Base-by-base conservation (phyloP, 2,888 invertebrate genomes). In the Pseudococcus viburni region DNA sequence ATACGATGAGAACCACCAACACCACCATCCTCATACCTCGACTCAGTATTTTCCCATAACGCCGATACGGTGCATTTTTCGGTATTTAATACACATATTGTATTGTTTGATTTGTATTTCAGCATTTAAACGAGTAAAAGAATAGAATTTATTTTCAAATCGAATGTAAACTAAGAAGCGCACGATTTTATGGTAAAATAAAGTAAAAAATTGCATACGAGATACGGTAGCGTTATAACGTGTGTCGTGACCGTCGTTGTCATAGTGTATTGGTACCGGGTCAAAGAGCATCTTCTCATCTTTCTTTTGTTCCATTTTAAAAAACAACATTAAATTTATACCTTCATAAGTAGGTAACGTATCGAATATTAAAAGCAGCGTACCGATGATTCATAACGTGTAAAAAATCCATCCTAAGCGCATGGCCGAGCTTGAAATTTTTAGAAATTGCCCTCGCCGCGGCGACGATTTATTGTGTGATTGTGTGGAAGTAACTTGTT, bases 221-320 rank as follows among this genome's bases (percentile, higher is more conserved):
- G 87, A 88, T 88, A 88, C 87, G 80, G 87, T 88, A 88, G 87
- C 87, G 77, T 80, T 88, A 80, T 88, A 88, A 88, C 55, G 80
- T 88, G 33, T 88, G 83, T 88, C 87, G 87, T 88, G 87, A 88
- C 80, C 83, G 33, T 80, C 77, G 87, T 88, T 77, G 80, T 88
- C 87, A 88, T 88, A 86, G 83, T 88, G 80, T 33, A 88, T 59
- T 80, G 80, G 73, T 88, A 88, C 80, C 83, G 80, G 87, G 87
- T 88, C 87, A 88, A 88, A 88, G 87, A 88, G 87, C 87, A 88
- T 88, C 83, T 88, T 88, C 87, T 80, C 87, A 88, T 88, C 87
- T 88, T 88, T 88, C 87, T 88, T 88, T 80, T 88, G 59, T 80
- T 88, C 86, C 68, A 86, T 86, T 86, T 86, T 64, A 68, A 55